Evolutionary conservation across 2,113 vertebrate genomes (phyloP).

Genomic region (Zosterops pallidus): DNA sequence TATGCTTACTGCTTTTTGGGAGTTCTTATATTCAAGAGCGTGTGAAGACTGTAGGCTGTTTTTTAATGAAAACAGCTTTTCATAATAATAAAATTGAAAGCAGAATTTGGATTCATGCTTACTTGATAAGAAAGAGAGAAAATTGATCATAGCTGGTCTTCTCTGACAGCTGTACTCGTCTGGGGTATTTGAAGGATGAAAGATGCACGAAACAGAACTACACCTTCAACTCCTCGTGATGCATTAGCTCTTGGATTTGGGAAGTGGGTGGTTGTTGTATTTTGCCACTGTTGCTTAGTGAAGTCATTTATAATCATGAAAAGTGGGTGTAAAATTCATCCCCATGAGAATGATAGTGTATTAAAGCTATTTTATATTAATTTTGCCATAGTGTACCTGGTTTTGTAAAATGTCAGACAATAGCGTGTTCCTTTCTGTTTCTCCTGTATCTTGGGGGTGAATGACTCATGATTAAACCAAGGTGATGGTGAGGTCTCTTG

Average conservation of each 20-base stretch:
- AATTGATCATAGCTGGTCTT: background rate
- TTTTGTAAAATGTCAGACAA: background rate
- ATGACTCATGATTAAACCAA: background rate
- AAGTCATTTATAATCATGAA: constrained; percentile 11
- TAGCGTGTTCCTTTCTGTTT: background rate
- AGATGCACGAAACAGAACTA: background rate
- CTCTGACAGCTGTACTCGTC: background rate
- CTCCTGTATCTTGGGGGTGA: background rate
- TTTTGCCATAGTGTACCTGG: background rate
- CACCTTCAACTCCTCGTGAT: background rate
- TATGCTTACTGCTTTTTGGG: background rate
- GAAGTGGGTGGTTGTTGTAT: background rate
- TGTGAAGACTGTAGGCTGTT: background rate
- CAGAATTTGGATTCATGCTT: background rate
- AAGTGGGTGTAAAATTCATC: constrained; percentile 33
- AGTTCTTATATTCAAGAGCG: background rate
- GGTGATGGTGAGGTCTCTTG: background rate
- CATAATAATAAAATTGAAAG: background rate
- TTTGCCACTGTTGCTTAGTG: constrained; percentile 38
- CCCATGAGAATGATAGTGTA: background rate
- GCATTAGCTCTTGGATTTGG: background rate
- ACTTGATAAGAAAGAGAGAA: background rate
- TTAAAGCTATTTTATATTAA: background rate
- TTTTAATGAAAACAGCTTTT: background rate
- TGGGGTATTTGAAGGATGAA: background rate